Percentiles rank a stretch among this genome's conserved stretches.
phyloP scores from a whole-genome alignment of 2,113 vertebrate genomes.

The Gracilinanus agilis region DNA sequence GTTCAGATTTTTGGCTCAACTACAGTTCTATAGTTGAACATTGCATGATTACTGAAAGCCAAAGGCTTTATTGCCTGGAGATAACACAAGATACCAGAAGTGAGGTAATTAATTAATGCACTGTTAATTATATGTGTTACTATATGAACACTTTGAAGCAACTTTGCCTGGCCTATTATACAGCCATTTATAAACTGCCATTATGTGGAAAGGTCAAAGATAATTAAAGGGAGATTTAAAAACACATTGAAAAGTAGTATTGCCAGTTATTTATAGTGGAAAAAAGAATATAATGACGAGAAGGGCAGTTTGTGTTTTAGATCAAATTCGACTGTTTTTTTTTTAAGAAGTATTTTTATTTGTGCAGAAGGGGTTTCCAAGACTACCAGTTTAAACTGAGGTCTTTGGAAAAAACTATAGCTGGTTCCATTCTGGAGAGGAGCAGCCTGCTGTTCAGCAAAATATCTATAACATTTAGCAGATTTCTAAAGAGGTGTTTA shows the following conservation, averaged over 20 bases:
- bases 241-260: background rate
- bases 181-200: background rate
- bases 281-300: background rate
- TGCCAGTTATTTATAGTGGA: background rate
- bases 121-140: conserved; percentile 2
- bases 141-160: conserved; percentile 19
- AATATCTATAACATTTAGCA: background rate
- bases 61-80: conserved; percentile 1
- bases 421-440: background rate
- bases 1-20: background rate
- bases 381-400: background rate
- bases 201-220: conserved; percentile 12
- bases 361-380: conserved; percentile 29
- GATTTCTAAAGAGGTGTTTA: background rate
- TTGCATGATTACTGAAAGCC: background rate
- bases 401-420: conserved; percentile 21
- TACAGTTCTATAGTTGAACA: background rate
- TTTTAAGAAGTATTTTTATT: conserved; percentile 34
- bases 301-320: background rate
- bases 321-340: background rate
- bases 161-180: background rate
- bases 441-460: background rate
- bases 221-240: conserved; percentile 3
- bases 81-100: background rate
- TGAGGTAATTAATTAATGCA: conserved; percentile 24